Percentiles rank a stretch among this genome's conserved stretches.
phyloP scores from a whole-genome alignment of 2,113 vertebrate genomes.

The Callopanchax toddi region DNA sequence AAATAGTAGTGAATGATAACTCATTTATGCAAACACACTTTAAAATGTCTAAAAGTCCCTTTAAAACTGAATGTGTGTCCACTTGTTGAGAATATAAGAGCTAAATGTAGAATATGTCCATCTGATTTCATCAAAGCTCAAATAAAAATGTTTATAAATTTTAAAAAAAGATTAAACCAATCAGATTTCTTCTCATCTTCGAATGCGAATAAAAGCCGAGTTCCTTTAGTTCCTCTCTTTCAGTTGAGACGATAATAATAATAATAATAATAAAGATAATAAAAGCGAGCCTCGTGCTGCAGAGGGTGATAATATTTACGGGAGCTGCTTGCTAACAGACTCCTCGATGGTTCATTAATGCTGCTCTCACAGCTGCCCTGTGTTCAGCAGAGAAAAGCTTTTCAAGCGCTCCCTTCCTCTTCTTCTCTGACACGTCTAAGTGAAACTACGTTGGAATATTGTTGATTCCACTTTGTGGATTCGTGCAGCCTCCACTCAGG shows the following conservation, averaged over 20 bases:
- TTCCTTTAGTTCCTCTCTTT: conserved; percentile 37
- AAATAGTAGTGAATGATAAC: too few species aligned
- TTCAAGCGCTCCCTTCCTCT: conserved; percentile 29
- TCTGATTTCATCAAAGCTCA: too few species aligned
- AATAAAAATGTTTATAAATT: too few species aligned
- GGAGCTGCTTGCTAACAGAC: conserved; percentile 53
- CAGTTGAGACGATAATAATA: conserved; percentile 36
- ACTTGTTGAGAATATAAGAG: too few species aligned
- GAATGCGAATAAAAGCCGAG: conserved; percentile 24
- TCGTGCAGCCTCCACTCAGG: conserved; percentile 48
- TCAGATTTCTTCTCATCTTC: conserved; percentile 27
- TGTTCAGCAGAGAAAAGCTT: conserved; percentile 28
- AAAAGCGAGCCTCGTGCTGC: conserved; percentile 30
- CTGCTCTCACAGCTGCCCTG: conserved; percentile 36
- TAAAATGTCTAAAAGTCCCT: too few species aligned
- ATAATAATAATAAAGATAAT: conserved; percentile 44
- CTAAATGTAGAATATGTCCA: too few species aligned
- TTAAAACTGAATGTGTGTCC: too few species aligned
- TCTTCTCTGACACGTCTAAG: conserved; percentile 43
- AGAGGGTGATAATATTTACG: conserved; percentile 52
- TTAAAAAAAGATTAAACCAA: too few species aligned
- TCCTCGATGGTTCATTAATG: conserved; percentile 62
- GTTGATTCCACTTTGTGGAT: conserved; percentile 54
- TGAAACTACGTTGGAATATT: conserved; percentile 57
- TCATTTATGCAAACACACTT: too few species aligned